Conservation (phyloP, 2,797 vertebrate species). For the Spondyliosoma cantharus region DNA sequence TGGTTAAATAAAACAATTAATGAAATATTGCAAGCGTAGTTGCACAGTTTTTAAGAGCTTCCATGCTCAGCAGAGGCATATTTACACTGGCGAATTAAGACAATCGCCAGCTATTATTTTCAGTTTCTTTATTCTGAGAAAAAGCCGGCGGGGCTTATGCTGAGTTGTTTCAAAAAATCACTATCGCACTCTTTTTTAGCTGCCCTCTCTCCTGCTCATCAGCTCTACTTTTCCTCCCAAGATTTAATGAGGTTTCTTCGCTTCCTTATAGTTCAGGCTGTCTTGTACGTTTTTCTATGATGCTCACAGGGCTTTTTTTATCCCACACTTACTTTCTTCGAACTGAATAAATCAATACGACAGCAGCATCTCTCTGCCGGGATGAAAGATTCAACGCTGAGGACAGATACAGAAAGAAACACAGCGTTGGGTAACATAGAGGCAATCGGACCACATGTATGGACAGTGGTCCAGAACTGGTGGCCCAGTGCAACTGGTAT, state of each 20-base stretch:
- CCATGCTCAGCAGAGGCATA: neutral
- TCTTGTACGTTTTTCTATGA: slow-evolving; percentile 17
- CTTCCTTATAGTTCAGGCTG: slow-evolving; percentile 34
- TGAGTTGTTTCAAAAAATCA: slow-evolving; percentile 18
- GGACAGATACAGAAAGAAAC: neutral
- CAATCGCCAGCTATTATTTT: slow-evolving; percentile 6
- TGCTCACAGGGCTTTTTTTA: slow-evolving; percentile 24
- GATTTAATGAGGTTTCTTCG: slow-evolving; percentile 48
- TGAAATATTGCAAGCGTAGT: slow-evolving; percentile 1
- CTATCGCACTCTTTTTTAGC: neutral
- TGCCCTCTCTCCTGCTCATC: slow-evolving; percentile 21
- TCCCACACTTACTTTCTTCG: slow-evolving; percentile 27
- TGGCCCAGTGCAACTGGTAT: neutral
- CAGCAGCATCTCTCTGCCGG: slow-evolving; percentile 17
- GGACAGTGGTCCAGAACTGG: neutral
- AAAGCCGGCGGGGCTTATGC: neutral
- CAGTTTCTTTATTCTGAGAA: slow-evolving; percentile 11
- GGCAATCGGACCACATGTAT: neutral
- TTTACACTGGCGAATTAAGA: slow-evolving; percentile 3
- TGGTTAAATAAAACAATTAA: slow-evolving; percentile 21
- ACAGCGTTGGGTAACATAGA: neutral
- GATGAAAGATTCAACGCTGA: slow-evolving; percentile 3
- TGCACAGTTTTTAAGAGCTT: neutral
- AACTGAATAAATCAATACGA: slow-evolving; percentile 49
- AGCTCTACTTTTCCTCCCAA: slow-evolving; percentile 16